These are phyloP conservation scores for Stomatorhinus walkeri DNA, from an alignment of 2,797 vertebrate genomes.

Conservation along the genomic window DNA sequence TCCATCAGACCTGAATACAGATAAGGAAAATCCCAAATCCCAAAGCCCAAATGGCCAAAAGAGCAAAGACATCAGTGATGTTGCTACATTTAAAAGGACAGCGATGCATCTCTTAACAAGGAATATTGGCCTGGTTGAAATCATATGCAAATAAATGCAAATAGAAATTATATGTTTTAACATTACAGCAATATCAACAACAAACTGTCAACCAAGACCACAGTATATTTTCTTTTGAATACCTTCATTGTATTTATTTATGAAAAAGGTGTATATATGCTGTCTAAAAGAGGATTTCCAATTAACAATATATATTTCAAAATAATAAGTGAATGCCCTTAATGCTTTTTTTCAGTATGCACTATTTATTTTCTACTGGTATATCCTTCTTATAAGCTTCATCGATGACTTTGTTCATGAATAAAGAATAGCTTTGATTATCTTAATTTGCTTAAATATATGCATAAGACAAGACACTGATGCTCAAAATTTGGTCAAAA, in stretches of 20 bases:
- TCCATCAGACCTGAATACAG: not conserved
- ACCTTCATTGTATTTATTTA: not conserved
- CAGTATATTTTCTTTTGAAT: not conserved
- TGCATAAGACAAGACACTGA: not conserved
- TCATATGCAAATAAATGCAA: not conserved
- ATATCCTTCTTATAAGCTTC: not conserved
- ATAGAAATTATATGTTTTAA: not conserved
- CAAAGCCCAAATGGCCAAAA: not conserved
- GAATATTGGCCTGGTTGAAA: not conserved
- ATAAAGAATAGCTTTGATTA: not conserved
- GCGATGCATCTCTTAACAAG: not conserved
- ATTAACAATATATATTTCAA: not conserved
- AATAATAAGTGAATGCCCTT: not conserved
- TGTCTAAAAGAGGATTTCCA: not conserved
- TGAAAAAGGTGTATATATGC: not conserved
- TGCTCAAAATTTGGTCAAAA: not conserved
- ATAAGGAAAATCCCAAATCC: not conserved
- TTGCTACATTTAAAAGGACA: not conserved
- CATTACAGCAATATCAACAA: not conserved
- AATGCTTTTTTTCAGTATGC: not conserved
- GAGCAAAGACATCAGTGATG: not conserved
- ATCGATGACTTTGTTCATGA: not conserved
- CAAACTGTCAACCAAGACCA: not conserved
- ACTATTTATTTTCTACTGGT: constrained; percentile 1
- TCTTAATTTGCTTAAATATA: not conserved